These are phyloP conservation scores for Simalia tracyae DNA, from an alignment of 2,797 vertebrate genomes.

Conservation along the genomic window DNA sequence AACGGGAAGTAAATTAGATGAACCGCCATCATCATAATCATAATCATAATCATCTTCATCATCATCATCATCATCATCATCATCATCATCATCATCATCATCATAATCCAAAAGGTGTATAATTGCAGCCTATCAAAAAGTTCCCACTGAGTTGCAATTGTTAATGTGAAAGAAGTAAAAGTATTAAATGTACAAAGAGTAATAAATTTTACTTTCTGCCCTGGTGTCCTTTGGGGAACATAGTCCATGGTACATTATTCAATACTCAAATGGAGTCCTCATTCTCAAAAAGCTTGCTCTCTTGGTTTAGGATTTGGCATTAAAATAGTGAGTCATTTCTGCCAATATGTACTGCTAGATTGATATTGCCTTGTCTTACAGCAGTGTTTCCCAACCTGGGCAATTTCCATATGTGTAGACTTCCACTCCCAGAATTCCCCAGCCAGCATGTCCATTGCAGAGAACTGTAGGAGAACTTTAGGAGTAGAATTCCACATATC, in stretches of 20 bases:
- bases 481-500: not conserved
- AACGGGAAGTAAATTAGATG: not conserved
- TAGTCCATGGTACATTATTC: not conserved
- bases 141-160: not conserved
- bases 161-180: not conserved
- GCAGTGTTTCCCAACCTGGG: not conserved
- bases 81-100: not conserved
- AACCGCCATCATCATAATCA: not conserved
- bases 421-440: not conserved
- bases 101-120: not conserved
- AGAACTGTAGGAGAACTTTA: not conserved
- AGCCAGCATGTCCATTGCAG: not conserved
- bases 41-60: not conserved
- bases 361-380: not conserved
- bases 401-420: not conserved
- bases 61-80: not conserved
- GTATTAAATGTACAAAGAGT: not conserved
- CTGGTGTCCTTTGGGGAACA: not conserved
- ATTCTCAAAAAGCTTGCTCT: not conserved
- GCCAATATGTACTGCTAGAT: not conserved
- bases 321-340: not conserved
- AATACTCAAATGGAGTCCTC: not conserved
- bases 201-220: not conserved
- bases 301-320: not conserved
- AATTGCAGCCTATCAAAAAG: not conserved